Base-by-base conservation (phyloP, 2,113 vertebrate genomes). In the Takifugu bimaculatus region DNA sequence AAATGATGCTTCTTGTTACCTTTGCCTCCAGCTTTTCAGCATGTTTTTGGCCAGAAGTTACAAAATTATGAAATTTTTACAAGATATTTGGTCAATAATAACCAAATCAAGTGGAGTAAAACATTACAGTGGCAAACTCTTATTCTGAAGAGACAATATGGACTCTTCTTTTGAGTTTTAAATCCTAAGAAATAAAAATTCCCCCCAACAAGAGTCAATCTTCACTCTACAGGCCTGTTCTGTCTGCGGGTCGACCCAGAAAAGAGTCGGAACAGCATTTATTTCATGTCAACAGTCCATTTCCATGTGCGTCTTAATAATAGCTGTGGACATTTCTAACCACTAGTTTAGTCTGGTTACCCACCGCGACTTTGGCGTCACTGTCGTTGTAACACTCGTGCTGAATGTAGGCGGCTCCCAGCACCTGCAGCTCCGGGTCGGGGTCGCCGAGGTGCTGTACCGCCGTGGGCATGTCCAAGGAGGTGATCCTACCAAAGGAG, bases 341-440 rank as follows among this genome's bases (percentile, higher is more conserved):
- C 60, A 77, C 50, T 51, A 25, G 26, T 68, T 66, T 7, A 27
- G 56, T 62, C 26, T 26, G 5, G 35, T 1, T 39, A 39, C 35
- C 7, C 89, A 99, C 96, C 94, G 94, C 91, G 5, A 91, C 88
- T 84, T 99, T 99, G 80, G 96, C 91, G 0, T 88, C 79, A 0
- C 29, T 83, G 3, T 95, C 93, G 0, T 92, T 95, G 89, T 96
- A 99, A 86, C 96, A 99, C 42, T 91, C 92, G 74, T 99, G 96
- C 74, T 98, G 96, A 75, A 99, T 93, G 79, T 92, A 96, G 26
- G 96, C 95, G 0, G 96, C 94, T 0, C 95, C 96, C 54, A 97
- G 83, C 49, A 94, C 93, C 85, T 99, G 94, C 75, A 94, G 61
- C n/a, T 90, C 92, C 54, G 90, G 82, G 66, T 99, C 96, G 0